Conservation (phyloP, 2,888 invertebrate genomes). For the Heliconius cydno region DNA sequence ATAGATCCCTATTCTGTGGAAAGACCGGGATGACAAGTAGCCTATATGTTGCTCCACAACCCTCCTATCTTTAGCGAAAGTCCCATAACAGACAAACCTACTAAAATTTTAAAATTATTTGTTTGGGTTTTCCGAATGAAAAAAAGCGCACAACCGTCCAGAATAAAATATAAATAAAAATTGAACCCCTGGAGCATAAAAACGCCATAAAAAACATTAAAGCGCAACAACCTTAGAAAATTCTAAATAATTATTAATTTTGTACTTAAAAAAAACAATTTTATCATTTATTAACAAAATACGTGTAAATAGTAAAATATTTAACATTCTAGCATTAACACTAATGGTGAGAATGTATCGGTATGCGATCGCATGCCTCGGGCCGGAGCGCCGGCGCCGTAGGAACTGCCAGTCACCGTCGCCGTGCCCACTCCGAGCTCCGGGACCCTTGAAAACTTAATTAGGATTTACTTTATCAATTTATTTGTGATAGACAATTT, state of each 20-base stretch:
- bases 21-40: no score
- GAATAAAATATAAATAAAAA: no score
- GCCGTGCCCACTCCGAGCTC: constrained; percentile 40
- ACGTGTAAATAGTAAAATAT: not conserved
- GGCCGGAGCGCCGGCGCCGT: constrained; percentile 59
- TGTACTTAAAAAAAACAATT: not conserved
- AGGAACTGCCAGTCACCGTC: constrained; percentile 66
- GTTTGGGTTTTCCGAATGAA: no score
- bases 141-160: no score
- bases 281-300: not conserved
- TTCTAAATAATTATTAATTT: not conserved
- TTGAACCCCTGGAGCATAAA: not conserved
- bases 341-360: constrained; percentile 42
- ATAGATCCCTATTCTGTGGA: no score
- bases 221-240: not conserved
- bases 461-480: constrained; percentile 34
- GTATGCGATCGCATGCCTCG: constrained; percentile 21
- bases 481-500: constrained; percentile 26
- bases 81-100: no score
- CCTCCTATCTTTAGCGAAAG: no score
- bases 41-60: no score
- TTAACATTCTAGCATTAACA: constrained; percentile 17
- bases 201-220: not conserved
- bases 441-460: constrained; percentile 35
- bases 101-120: no score